Evolutionary conservation across 2,797 vertebrate species (phyloP).

Genomic region (Ctenopoma kingsleyae): DNA sequence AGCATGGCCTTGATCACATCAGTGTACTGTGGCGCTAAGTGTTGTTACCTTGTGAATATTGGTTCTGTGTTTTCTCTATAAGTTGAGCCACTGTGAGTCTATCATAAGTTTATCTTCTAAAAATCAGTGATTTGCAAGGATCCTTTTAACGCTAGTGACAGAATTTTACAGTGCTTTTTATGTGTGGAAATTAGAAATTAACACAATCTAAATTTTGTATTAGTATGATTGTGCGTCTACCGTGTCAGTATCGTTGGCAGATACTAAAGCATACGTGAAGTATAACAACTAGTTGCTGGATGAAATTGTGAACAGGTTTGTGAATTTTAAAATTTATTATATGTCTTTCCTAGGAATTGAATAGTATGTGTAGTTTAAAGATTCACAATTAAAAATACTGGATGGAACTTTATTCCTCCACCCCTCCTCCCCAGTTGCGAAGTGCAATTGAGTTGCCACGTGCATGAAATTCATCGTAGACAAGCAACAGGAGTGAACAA

Average conservation of each 20-base stretch:
- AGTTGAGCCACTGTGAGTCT: conserved; percentile 20
- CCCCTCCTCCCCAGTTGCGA: no score
- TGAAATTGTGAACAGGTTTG: background rate
- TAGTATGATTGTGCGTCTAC: background rate
- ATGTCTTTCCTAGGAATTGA: background rate
- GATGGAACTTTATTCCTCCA: no score
- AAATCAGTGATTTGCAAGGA: conserved; percentile 7
- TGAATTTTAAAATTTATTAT: background rate
- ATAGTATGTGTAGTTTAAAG: conserved; percentile 2
- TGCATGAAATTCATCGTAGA: no score
- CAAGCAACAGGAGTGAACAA: no score
- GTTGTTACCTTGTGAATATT: conserved; percentile 61
- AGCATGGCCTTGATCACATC: conserved; percentile 66
- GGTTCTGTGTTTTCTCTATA: conserved; percentile 60
- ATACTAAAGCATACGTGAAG: background rate
- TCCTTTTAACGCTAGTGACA: background rate
- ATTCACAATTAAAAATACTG: background rate
- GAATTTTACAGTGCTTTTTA: background rate
- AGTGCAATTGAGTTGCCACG: no score
- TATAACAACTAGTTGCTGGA: background rate
- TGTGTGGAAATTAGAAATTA: background rate
- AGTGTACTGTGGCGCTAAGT: conserved; percentile 32
- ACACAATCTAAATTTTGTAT: background rate
- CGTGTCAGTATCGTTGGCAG: background rate
- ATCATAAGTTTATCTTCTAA: background rate